Conservation (phyloP, 2,888 invertebrate genomes). For the Polydrusus cervinus region DNA sequence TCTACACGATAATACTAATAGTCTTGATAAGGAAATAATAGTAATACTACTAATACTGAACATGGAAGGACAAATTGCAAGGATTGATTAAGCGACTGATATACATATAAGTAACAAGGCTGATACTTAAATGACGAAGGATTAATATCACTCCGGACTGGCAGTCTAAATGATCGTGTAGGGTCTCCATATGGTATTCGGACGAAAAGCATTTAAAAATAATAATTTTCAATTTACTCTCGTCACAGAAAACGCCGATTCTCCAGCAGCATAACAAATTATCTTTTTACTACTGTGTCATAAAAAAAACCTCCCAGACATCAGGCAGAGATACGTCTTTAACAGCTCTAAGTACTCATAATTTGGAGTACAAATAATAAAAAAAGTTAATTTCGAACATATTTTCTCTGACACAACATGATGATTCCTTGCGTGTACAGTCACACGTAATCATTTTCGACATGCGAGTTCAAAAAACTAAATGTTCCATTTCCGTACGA, state of each 20-base stretch:
- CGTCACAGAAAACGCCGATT: background rate
- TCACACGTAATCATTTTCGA: slow-evolving; percentile 48
- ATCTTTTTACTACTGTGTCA: background rate
- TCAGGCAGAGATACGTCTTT: slow-evolving; percentile 11
- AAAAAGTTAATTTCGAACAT: slow-evolving; percentile 37
- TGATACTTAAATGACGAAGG: no score
- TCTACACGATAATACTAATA: no score
- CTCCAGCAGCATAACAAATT: background rate
- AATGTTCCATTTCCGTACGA: slow-evolving; percentile 49
- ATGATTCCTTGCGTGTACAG: slow-evolving; percentile 51
- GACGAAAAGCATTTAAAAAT: background rate
- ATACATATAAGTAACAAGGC: no score
- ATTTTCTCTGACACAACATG: slow-evolving; percentile 40
- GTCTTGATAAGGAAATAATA: no score
- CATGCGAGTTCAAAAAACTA: slow-evolving; percentile 48
- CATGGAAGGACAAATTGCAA: no score
- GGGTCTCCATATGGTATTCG: background rate
- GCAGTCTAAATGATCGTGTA: no score
- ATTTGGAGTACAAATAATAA: slow-evolving; percentile 40
- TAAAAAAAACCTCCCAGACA: slow-evolving; percentile 2
- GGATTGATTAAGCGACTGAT: no score
- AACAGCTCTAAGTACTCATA: slow-evolving; percentile 7
- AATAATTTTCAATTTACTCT: background rate
- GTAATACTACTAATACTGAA: no score
- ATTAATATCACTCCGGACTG: no score